A percentile compares a stretch with the other conserved stretches of the same genome.
Evolutionary conservation across 2,113 vertebrate genomes (phyloP).

Genomic region (Cariama cristata): DNA sequence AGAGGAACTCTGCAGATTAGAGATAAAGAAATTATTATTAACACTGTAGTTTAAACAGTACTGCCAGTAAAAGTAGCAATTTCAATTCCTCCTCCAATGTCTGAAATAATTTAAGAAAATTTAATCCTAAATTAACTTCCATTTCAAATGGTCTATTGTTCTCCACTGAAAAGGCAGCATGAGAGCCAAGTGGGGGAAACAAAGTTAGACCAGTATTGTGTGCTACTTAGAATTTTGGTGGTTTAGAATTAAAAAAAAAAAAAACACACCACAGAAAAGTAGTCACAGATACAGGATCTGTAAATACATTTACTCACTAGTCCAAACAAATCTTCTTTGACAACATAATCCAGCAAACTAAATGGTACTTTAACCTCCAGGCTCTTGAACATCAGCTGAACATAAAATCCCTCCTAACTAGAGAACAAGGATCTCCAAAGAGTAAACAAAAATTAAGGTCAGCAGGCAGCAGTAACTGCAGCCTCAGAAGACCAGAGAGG

Average conservation of each 20-base stretch:
- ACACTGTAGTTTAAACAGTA: background rate
- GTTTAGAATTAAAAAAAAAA: background rate
- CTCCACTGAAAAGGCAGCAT: background rate
- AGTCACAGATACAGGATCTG: background rate
- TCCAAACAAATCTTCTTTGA: constrained; percentile 5
- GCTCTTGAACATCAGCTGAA: background rate
- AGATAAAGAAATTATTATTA: background rate
- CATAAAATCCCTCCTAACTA: background rate
- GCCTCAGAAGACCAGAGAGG: background rate
- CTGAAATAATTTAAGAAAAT: background rate
- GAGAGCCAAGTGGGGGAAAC: background rate
- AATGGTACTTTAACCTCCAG: background rate
- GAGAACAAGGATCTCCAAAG: background rate
- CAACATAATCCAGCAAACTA: constrained; percentile 17
- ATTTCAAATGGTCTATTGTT: background rate
- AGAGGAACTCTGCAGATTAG: background rate
- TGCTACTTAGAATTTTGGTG: background rate
- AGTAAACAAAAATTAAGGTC: constrained; percentile 36
- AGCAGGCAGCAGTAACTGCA: background rate
- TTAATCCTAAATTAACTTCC: background rate
- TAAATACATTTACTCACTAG: background rate
- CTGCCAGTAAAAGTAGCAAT: background rate
- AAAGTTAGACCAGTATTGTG: background rate
- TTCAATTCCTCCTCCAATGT: background rate
- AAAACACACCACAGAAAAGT: background rate